Evolutionary conservation across 2,113 vertebrate species (phyloP), one percentile per base, ranked within the genome.

Genomic region (Ciconia stormi): DNA sequence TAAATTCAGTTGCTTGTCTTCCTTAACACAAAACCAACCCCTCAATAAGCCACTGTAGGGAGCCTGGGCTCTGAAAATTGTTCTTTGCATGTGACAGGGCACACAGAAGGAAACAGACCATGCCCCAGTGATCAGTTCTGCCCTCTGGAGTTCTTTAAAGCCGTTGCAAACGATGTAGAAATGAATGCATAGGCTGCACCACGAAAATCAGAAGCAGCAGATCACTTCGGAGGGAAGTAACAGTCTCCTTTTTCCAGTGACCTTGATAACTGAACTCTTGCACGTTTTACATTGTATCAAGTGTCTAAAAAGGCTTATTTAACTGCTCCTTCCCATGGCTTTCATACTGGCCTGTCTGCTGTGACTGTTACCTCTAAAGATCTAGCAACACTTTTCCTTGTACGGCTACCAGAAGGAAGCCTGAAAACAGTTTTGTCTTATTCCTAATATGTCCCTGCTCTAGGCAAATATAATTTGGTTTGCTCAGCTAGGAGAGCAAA

Each of bases 401-500:
- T 7, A 13, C 10, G 15, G 59, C 30, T 42, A 82, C 36, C 58
- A 93, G 56, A 87, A 84, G 25, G 49, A 85, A 90, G n/a, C n/a
- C 59, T 40, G 55, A 49, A 71, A 89, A n/a, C 63, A 34, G 9
- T 69, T 84, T 58, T 56, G 22, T 4, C 52, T 63, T 44, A 25
- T 73, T 85, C 73, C 66, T 67, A 27, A 7, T 6, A n/a, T 3
- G 3, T 30, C 56, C 36, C 77, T 58, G 29, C 34, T 89, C 30
- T 32, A 36, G 90, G 81, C 61, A 95, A 91, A 79, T 9, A 58
- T 42, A n/a, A 32, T 84, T 91, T 69, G 80, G 81, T 95, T 95
- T 89, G 89, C 73, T 94, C 83, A 89, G 83, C 91, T 89, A 93
- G 69, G 53, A 87, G 62, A 92, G 77, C 30, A 72, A 32, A 78